Conservation (phyloP, 2,113 vertebrate species). For the Gallinago media region DNA sequence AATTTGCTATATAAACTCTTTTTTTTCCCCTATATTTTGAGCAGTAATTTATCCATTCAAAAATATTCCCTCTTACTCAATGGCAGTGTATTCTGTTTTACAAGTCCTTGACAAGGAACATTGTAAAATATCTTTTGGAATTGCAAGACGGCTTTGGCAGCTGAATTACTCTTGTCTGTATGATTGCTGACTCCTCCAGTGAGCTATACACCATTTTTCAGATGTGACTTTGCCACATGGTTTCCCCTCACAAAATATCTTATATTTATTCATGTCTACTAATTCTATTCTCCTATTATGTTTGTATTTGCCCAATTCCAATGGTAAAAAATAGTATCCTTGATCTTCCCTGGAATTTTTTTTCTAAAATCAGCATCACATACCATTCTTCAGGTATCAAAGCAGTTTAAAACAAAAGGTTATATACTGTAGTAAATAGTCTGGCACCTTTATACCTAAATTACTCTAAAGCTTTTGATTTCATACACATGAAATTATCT, state of each 20-base stretch:
- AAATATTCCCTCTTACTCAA: background rate
- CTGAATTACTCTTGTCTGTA: background rate
- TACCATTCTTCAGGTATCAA: background rate
- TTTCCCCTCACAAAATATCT: background rate
- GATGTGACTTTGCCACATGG: background rate
- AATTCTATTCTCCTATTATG: background rate
- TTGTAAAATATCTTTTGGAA: background rate
- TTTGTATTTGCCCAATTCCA: background rate
- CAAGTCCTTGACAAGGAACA: background rate
- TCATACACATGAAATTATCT: background rate
- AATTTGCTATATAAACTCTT: background rate
- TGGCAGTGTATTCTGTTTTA: background rate
- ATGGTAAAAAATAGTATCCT: background rate
- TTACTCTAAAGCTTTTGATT: background rate
- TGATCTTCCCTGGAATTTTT: background rate
- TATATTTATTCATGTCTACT: background rate
- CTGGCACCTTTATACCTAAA: background rate
- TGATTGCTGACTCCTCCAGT: background rate
- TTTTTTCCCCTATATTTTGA: background rate
- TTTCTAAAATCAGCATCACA: background rate
- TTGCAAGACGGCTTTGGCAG: background rate
- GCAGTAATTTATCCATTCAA: background rate
- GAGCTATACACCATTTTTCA: background rate
- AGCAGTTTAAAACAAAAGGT: background rate
- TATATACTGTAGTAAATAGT: background rate